Evolutionary conservation across 2,113 vertebrate genomes (phyloP).

Genomic region (Pholis gunnellus): DNA sequence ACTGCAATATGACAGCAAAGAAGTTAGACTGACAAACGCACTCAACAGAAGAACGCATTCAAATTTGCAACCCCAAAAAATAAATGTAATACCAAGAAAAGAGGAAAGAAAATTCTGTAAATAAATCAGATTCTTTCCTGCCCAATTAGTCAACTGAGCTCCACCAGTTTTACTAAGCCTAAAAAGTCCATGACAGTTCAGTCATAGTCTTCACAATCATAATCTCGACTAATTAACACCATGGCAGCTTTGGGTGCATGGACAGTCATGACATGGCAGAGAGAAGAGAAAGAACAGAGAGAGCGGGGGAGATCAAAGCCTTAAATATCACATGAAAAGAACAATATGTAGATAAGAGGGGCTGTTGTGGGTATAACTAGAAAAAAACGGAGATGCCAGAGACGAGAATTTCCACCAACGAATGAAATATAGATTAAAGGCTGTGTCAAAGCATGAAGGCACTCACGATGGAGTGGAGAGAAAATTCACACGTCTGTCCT

Average conservation of each 20-base stretch:
- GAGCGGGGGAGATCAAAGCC: background rate
- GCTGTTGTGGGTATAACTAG: background rate
- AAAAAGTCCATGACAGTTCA: constrained; percentile 37
- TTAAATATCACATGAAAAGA: constrained; percentile 37
- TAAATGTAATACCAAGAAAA: background rate
- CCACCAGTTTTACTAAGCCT: constrained; percentile 15
- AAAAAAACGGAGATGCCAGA: constrained; percentile 3
- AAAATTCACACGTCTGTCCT: constrained; percentile 9
- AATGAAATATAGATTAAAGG: constrained; percentile 49
- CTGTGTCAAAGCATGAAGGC: constrained; percentile 5
- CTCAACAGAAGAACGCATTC: background rate
- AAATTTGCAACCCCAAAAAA: background rate
- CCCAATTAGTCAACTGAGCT: constrained; percentile 8
- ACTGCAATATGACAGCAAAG: background rate
- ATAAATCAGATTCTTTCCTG: background rate
- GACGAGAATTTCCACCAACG: background rate
- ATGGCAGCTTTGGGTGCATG: constrained; percentile 46
- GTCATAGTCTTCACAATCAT: constrained; percentile 51
- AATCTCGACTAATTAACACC: constrained; percentile 66
- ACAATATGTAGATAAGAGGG: constrained; percentile 41
- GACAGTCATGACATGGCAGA: constrained; percentile 35
- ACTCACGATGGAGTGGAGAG: background rate
- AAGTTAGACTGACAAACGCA: background rate
- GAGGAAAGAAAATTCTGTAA: background rate
- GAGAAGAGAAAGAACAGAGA: constrained; percentile 27